phyloP scores from a whole-genome alignment of 64 coral and sea anemone species.

The Dendronephthya gigantea region DNA sequence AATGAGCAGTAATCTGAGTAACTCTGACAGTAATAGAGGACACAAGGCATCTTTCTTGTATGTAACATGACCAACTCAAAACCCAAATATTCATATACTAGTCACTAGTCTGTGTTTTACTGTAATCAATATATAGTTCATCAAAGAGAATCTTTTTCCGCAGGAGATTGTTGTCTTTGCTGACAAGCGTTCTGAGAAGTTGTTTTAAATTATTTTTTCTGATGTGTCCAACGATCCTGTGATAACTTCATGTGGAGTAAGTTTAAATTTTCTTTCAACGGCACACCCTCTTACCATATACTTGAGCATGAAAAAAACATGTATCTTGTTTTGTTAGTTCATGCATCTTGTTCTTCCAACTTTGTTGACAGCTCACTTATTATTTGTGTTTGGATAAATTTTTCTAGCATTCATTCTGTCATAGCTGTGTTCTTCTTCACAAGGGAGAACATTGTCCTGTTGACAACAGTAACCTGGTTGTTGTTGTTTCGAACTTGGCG shows the following conservation, averaged over 20 bases:
- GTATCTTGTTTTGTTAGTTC: too few species aligned
- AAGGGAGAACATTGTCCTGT: conserved; percentile 69
- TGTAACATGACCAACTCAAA: too few species aligned
- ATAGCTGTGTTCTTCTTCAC: conserved; percentile 63
- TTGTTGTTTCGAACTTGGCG: conserved; percentile 88
- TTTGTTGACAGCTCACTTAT: too few species aligned
- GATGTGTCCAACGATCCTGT: conserved; percentile 87
- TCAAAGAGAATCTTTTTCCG: not conserved
- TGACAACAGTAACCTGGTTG: conserved; percentile 77
- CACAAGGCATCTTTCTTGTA: not conserved
- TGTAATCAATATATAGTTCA: too few species aligned
- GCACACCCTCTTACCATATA: not conserved
- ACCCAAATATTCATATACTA: too few species aligned
- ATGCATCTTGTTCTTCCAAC: too few species aligned
- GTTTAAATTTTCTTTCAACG: too few species aligned
- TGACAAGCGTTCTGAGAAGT: conserved; percentile 68
- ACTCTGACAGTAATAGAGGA: not conserved
- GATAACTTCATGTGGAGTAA: conserved; percentile 91
- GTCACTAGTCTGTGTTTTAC: too few species aligned
- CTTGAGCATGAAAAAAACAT: not conserved
- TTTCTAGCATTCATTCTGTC: conserved; percentile 89
- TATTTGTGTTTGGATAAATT: too few species aligned
- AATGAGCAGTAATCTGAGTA: not conserved
- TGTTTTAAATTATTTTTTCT: conserved; percentile 65
- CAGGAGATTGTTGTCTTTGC: conserved; percentile 81